Evolutionary conservation across 1,140 invertebrate genomes (phyloP).

Genomic region (Lethrus apterus): DNA sequence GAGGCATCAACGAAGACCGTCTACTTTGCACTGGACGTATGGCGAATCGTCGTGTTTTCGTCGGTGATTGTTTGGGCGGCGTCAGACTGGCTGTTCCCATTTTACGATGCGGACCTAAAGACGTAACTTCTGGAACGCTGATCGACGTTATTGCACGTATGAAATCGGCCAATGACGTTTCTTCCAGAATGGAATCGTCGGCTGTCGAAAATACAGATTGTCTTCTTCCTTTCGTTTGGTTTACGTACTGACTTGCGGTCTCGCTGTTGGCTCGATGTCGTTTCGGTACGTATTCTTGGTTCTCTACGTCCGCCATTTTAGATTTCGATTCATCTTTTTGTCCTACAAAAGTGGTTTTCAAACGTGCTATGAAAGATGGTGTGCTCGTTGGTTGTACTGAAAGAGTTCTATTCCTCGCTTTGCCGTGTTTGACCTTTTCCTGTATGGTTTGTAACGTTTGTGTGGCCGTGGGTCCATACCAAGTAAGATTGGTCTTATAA

Average conservation of each 20-base stretch:
- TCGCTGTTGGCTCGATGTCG: slow-evolving; percentile 1
- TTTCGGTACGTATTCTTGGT: slow-evolving; percentile 19
- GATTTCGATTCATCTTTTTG: slow-evolving; percentile 20
- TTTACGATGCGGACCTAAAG: slow-evolving; percentile 43
- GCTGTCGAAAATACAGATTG: slow-evolving; percentile 49
- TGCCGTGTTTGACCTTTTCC: slow-evolving; percentile 18
- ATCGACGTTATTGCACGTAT: slow-evolving; percentile 56
- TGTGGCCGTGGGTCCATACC: slow-evolving; percentile 54
- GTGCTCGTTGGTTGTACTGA: slow-evolving; percentile 10
- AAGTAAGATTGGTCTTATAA: slow-evolving; percentile 53
- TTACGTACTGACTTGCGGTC: slow-evolving; percentile 19
- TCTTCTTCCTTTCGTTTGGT: slow-evolving; percentile 35
- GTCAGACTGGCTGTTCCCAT: slow-evolving; percentile 47
- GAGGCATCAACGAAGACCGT: slow-evolving; percentile 11
- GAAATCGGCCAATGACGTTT: slow-evolving; percentile 68
- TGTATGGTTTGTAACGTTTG: slow-evolving; percentile 36
- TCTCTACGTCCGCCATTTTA: slow-evolving; percentile 30
- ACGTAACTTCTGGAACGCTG: slow-evolving; percentile 33
- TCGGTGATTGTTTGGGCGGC: slow-evolving; percentile 41
- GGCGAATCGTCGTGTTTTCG: slow-evolving; percentile 17
- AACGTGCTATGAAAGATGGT: slow-evolving; percentile 16
- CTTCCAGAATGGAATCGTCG: slow-evolving; percentile 58
- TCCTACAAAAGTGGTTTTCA: slow-evolving; percentile 25
- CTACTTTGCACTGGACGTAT: slow-evolving; percentile 1
- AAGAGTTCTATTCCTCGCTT: slow-evolving; percentile 13